A percentile compares a stretch with the other conserved stretches of the same genome.
Conservation (phyloP, 2,797 vertebrate species). For the Allobates femoralis region DNA sequence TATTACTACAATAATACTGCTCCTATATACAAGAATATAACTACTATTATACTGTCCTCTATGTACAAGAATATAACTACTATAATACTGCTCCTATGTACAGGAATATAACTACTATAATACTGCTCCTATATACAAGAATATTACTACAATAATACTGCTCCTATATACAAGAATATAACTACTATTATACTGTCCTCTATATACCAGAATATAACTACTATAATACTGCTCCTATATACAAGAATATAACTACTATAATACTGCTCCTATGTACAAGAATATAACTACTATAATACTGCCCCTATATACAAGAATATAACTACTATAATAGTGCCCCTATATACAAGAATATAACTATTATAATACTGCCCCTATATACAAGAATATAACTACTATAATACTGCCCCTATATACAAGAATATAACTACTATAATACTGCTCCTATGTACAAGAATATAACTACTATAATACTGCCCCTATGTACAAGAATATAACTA, state of each 20-base stretch:
- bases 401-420: not conserved
- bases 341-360: constrained; percentile 12
- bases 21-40: not conserved
- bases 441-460: not conserved
- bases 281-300: constrained; percentile 6
- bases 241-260: constrained; percentile 6
- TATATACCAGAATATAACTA: not conserved
- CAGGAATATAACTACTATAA: constrained; percentile 5
- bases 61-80: no score
- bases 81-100: no score
- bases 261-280: not conserved
- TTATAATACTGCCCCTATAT: constrained; percentile 1
- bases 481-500: not conserved
- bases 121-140: not conserved
- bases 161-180: not conserved
- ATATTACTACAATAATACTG: not conserved
- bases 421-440: constrained; percentile 9
- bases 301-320: not conserved
- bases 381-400: constrained; percentile 3
- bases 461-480: not conserved
- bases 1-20: constrained; percentile 6
- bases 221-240: not conserved
- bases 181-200: no score
- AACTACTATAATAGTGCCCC: not conserved
- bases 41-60: no score